Evolutionary conservation across 1,140 invertebrate genomes (phyloP).

Genomic region (Heliconius hermathena): DNA sequence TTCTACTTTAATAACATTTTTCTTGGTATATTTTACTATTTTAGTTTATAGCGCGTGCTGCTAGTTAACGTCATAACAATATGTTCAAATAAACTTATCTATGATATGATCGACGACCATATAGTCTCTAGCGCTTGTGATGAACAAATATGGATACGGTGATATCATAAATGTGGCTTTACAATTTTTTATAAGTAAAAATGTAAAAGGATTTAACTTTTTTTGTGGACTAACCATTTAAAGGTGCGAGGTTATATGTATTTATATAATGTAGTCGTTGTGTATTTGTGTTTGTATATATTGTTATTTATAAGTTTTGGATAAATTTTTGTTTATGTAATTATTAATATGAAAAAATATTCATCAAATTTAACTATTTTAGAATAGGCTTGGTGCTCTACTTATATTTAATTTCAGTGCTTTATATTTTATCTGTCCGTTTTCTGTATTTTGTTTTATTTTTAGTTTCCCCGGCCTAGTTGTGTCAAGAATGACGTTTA

Average conservation of each 20-base stretch:
- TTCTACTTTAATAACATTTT: too few relatives aligned
- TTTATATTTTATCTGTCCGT: too few relatives aligned
- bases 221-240: neutral
- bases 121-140: slow-evolving; percentile 33
- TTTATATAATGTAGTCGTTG: neutral
- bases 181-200: neutral
- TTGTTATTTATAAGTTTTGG: too few relatives aligned
- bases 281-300: neutral
- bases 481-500: too few relatives aligned
- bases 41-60: slow-evolving; percentile 13
- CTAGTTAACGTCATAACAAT: slow-evolving; percentile 53
- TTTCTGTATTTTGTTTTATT: too few relatives aligned
- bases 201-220: neutral
- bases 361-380: too few relatives aligned
- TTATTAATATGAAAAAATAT: too few relatives aligned
- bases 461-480: too few relatives aligned
- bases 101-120: slow-evolving; percentile 48
- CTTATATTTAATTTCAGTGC: too few relatives aligned
- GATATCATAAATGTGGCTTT: slow-evolving; percentile 10
- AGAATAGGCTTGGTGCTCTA: too few relatives aligned
- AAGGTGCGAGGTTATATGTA: neutral
- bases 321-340: too few relatives aligned
- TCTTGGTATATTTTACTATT: neutral
- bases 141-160: slow-evolving; percentile 14
- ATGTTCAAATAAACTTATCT: slow-evolving; percentile 53